Evolutionary conservation across 2,113 vertebrate species (phyloP), one percentile per base, ranked within the genome.

Genomic region (Scomber colias): DNA sequence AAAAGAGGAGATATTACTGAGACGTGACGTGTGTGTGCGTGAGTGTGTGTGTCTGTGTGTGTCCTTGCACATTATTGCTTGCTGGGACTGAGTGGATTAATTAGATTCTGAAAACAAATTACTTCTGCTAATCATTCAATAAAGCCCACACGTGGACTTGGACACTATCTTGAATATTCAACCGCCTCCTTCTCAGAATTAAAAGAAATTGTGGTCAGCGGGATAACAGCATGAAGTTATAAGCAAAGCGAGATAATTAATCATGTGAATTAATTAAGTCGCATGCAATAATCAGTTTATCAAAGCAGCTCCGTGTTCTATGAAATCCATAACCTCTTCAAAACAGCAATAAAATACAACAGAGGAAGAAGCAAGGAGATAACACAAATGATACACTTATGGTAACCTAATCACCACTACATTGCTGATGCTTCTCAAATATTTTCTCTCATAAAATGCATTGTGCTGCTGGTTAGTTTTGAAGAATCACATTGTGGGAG

Each of bases 41-140:
- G 40, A 27, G 46, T 50, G 44, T 70, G 27, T 50, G 12, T 79
- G 57, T 70, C 9, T 77, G 63, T 83, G 71, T 81, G 69, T 75
- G 76, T 77, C 69, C 40, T 65, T 71, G 83, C 70, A 82, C 86
- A 76, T 69, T 87, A 84, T 59, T 78, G 63, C 77, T 71, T 69
- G 83, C 83, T 73, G 77, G 89, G 90, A 87, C 80, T 81, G 62
- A 81, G 71, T 65, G 84, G 87, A 90, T 92, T 93, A 93, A 94
- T 94, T 92, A 90, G 88, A 92, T 90, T 90, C 83, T 85, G 76
- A 93, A 92, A 94, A 94, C 91, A 92, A 92, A 94, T 94, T 90
- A 92, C 92, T 87, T 85, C 81, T 67, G 82, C 88, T 93, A 93
- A 93, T 92, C 87, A 87, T 92, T 90, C 83, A 92, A 87, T 89